These are phyloP conservation scores for Tetheella fluctuosa DNA, from an alignment of 2,888 invertebrate genomes.

Conservation along the genomic window DNA sequence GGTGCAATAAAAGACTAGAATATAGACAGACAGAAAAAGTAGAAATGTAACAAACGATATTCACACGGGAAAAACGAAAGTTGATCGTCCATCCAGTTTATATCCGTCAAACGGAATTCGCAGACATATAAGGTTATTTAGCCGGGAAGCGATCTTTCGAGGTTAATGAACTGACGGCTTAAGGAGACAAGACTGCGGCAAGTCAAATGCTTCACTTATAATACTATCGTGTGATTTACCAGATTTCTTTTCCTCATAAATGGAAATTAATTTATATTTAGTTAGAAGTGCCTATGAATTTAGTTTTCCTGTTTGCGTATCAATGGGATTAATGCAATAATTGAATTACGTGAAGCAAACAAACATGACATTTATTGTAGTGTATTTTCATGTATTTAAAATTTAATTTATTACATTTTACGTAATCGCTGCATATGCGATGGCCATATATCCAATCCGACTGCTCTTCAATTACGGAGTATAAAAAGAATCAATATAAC, in stretches of 20 bases:
- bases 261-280: constrained; percentile 5
- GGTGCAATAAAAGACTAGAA: neutral
- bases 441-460: neutral
- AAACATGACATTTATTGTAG: neutral
- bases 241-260: constrained; percentile 1
- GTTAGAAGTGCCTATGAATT: neutral
- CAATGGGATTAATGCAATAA: constrained; percentile 7
- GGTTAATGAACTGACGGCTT: constrained; percentile 4
- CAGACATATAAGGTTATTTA: constrained; percentile 39
- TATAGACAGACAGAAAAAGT: neutral
- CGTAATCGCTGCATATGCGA: neutral
- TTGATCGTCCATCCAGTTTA: constrained; percentile 35
- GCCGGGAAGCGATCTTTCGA: constrained; percentile 13
- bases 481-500: neutral
- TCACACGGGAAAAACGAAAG: constrained; percentile 39
- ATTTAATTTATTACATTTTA: neutral
- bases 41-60: constrained; percentile 19
- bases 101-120: constrained; percentile 31
- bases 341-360: neutral
- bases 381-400: neutral
- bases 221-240: neutral
- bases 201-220: neutral
- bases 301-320: constrained; percentile 7
- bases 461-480: neutral
- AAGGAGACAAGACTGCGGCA: neutral